Conservation (phyloP, 2,888 invertebrate genomes). For the Candidula unifasciata region DNA sequence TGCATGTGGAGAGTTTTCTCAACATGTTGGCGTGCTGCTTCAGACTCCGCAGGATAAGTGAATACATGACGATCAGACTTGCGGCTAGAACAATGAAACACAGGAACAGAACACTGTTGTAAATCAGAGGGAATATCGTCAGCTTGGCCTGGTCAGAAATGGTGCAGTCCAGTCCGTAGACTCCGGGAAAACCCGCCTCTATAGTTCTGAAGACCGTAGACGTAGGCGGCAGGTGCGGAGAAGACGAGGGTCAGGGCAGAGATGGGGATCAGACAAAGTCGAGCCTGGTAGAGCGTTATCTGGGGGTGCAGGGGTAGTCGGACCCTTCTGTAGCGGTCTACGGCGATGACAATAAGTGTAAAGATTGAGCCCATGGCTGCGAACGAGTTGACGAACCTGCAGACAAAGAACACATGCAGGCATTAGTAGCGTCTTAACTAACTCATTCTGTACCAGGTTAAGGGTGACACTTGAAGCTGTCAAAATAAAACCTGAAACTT, state of each 20-base stretch:
- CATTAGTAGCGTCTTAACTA: no score
- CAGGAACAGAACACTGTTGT: constrained; percentile 60
- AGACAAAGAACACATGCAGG: neutral
- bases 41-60: constrained; percentile 57
- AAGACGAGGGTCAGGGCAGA: constrained; percentile 49
- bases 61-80: constrained; percentile 60
- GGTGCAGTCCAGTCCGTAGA: constrained; percentile 67
- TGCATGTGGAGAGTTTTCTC: neutral
- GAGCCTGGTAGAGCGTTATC: constrained; percentile 59
- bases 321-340: constrained; percentile 65
- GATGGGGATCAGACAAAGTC: constrained; percentile 46
- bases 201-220: constrained; percentile 61
- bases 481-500: no score
- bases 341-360: constrained; percentile 61
- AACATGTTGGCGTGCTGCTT: constrained; percentile 37
- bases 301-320: constrained; percentile 64
- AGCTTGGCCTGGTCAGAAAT: constrained; percentile 57
- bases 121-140: constrained; percentile 60
- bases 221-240: constrained; percentile 61
- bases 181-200: constrained; percentile 50
- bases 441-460: no score
- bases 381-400: constrained; percentile 56
- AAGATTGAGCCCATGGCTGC: constrained; percentile 58
- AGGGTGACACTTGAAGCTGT: no score
- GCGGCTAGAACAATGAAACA: constrained; percentile 59